Conservation (phyloP, 2,888 invertebrate genomes). For the Pegoplata infirma region DNA sequence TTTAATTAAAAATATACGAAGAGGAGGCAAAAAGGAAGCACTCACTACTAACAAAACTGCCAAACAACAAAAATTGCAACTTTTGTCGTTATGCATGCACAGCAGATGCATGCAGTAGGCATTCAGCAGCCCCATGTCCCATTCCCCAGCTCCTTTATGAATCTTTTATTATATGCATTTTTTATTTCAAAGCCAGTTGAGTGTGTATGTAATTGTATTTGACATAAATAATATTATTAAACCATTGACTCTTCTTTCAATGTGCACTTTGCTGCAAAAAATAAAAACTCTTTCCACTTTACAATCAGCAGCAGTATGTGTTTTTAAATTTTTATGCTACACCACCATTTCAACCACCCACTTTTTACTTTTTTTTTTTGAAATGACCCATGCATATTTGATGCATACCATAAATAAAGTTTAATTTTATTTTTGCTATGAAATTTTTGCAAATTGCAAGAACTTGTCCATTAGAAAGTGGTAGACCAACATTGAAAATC, state of each 20-base stretch:
- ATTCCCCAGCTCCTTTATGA: constrained; percentile 23
- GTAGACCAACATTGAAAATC: background rate
- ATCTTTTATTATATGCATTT: constrained; percentile 31
- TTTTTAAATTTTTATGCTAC: too few relatives aligned
- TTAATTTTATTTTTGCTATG: background rate
- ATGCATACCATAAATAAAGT: background rate
- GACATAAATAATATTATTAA: constrained; percentile 57
- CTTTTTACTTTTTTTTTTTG: too few relatives aligned
- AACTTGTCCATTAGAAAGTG: background rate
- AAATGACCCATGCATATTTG: background rate
- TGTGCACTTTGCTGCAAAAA: constrained; percentile 33
- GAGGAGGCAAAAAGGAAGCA: constrained; percentile 1
- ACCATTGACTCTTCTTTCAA: constrained; percentile 39
- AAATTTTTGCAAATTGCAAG: background rate
- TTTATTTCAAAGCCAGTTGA: background rate
- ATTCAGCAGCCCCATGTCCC: too few relatives aligned
- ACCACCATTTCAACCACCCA: background rate
- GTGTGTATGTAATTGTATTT: constrained; percentile 38
- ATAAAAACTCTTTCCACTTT: background rate
- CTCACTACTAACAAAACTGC: too few relatives aligned
- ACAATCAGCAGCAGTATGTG: background rate
- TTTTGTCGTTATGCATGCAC: background rate
- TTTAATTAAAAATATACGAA: constrained; percentile 42
- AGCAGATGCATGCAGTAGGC: background rate
- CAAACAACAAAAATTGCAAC: background rate